Conservation (phyloP, 2,113 vertebrate species). For the Eptesicus fuscus region DNA sequence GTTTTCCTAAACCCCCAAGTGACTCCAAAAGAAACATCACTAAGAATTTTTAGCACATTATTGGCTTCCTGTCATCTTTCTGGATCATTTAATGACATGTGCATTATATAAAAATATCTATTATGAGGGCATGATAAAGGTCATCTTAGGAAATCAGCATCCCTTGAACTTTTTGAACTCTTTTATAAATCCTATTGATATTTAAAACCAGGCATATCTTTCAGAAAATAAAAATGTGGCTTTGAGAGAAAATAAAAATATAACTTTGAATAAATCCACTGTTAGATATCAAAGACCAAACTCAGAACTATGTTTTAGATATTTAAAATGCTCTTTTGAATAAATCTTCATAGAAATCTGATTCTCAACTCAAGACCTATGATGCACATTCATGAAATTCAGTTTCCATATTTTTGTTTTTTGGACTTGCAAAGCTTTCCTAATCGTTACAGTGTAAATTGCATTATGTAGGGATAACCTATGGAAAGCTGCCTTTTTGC, state of each 20-base stretch:
- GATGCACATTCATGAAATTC: slow-evolving; percentile 30
- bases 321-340: slow-evolving; percentile 53
- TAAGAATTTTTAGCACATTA: slow-evolving; percentile 35
- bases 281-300: slow-evolving; percentile 15
- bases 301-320: not conserved
- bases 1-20: not conserved
- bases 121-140: slow-evolving; percentile 20
- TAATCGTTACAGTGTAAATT: not conserved
- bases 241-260: not conserved
- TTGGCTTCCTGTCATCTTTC: slow-evolving; percentile 39
- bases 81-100: slow-evolving; percentile 63
- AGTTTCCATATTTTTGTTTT: slow-evolving; percentile 33
- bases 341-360: slow-evolving; percentile 51
- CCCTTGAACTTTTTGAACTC: not conserved
- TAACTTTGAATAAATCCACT: not conserved
- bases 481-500: slow-evolving; percentile 36
- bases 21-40: slow-evolving; percentile 59
- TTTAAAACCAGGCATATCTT: slow-evolving; percentile 38
- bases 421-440: not conserved
- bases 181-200: not conserved
- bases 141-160: slow-evolving; percentile 62
- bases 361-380: slow-evolving; percentile 17
- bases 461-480: slow-evolving; percentile 5
- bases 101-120: slow-evolving; percentile 61
- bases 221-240: not conserved